Conservation (phyloP, 2,113 vertebrate species). For the Channa argus region DNA sequence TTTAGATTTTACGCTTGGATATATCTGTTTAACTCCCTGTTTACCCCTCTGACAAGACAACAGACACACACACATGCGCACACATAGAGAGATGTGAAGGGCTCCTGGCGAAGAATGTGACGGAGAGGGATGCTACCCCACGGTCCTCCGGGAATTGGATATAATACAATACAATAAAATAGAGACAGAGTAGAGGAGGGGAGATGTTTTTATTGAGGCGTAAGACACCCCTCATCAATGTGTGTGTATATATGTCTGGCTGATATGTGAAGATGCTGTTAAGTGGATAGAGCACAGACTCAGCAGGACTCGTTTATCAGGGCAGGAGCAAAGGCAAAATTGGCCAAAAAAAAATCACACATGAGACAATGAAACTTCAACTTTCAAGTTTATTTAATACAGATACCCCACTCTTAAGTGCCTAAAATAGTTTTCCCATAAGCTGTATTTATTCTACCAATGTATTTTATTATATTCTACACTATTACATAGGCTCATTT, state of each 20-base stretch:
- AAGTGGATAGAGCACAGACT: slow-evolving; percentile 32
- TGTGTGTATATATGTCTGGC: slow-evolving; percentile 12
- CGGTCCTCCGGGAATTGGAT: slow-evolving; percentile 69
- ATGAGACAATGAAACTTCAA: neutral
- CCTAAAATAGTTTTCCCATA: neutral
- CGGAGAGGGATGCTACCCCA: slow-evolving; percentile 42
- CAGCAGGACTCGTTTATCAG: slow-evolving; percentile 18
- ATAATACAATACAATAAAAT: slow-evolving; percentile 73
- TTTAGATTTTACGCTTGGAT: slow-evolving; percentile 99
- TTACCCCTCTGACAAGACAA: slow-evolving; percentile 95
- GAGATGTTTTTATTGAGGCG: slow-evolving; percentile 64
- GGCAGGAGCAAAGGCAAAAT: neutral
- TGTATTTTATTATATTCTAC: slow-evolving; percentile 1
- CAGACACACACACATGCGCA: slow-evolving; percentile 24
- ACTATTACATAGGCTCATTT: slow-evolving; percentile 7
- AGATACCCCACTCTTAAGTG: neutral
- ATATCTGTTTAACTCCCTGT: slow-evolving; percentile 99
- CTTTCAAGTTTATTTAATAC: neutral
- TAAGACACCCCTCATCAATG: slow-evolving; percentile 54
- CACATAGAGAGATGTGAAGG: slow-evolving; percentile 22
- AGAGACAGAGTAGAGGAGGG: slow-evolving; percentile 52
- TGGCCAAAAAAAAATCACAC: neutral
- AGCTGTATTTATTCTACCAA: neutral
- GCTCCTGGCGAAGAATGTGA: slow-evolving; percentile 42
- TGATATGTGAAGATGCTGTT: slow-evolving; percentile 41